Evolutionary conservation across 2,113 vertebrate species (phyloP), one percentile per base, ranked within the genome.

Genomic region (Calidris pygmaea): DNA sequence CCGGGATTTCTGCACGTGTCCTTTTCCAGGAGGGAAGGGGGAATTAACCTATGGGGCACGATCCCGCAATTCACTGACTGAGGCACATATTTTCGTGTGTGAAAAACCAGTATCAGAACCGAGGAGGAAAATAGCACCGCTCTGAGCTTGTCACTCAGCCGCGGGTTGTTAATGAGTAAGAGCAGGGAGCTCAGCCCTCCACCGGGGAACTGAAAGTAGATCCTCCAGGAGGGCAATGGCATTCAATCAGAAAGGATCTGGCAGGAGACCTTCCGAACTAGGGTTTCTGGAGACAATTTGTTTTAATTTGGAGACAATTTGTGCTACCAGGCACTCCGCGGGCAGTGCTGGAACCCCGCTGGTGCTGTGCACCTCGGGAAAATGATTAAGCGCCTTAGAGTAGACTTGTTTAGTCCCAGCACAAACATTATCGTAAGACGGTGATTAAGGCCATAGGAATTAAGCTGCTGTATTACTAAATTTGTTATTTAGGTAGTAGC

Each of bases 361-460:
- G 35, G 19, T 60, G 55, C 1, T 1, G 35, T 8, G 32, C 68
- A 78, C 32, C 65, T 85, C 2, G 1, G 83, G 60, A 85, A 68
- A 79, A 26, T 37, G 23, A 82, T 92, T n/a, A 62, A 82, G 45
- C 55, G 43, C 82, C 68, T 41, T 39, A 1, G 14, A 37, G 21
- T 3, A 35, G 70, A 23, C 43, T 59, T 27, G 48, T 56, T 92
- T 27, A 63, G 67, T 50, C 82, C 72, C 67, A 72, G 56, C 50
- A 79, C 43, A 75, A 74, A 47, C 70, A 75, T 60, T 52, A 39
- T 15, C 35, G 3, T 41, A 21, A 79, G 15, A 16, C 8, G 14
- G 53, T 86, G 94, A 90, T 92, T 93, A 93, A 79, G 43, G 75
- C 45, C 63, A 29, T 3, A 53, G 68, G 90, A 97, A 96, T 90